These are phyloP conservation scores for Toxostoma redivivum DNA, from an alignment of 2,113 vertebrate genomes.

Conservation along the genomic window DNA sequence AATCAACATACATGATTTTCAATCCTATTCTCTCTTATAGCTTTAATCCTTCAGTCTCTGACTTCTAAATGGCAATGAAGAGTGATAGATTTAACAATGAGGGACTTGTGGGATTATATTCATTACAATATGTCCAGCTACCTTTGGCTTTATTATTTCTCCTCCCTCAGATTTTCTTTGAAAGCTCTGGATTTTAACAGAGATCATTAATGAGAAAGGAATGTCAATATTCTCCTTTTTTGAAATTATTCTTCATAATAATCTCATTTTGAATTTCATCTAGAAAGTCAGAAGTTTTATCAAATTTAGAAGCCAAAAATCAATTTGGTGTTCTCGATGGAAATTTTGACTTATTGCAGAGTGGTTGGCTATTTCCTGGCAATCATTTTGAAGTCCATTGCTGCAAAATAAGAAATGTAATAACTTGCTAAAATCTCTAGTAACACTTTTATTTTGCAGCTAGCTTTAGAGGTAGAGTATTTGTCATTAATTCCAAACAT, in stretches of 20 bases:
- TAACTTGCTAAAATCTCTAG: background rate
- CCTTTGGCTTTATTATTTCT: background rate
- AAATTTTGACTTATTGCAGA: background rate
- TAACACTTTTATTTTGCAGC: background rate
- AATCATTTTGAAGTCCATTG: background rate
- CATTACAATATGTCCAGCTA: background rate
- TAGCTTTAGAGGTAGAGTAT: background rate
- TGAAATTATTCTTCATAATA: background rate
- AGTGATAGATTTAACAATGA: background rate
- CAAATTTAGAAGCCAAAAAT: background rate
- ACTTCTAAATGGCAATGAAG: background rate
- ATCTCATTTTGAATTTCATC: background rate
- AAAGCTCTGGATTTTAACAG: background rate
- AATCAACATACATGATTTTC: background rate
- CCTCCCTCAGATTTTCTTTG: background rate
- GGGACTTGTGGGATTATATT: background rate
- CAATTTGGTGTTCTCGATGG: background rate
- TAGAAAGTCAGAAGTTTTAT: background rate
- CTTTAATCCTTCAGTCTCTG: background rate
- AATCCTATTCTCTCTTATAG: background rate
- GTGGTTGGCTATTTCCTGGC: background rate
- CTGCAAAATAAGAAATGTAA: background rate
- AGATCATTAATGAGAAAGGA: constrained; percentile 2
- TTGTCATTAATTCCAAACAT: background rate
- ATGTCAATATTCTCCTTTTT: background rate